Evolutionary conservation across 2,888 invertebrate genomes (phyloP), one percentile per base, ranked within the genome.

Genomic region (Chouioia cunea): DNA sequence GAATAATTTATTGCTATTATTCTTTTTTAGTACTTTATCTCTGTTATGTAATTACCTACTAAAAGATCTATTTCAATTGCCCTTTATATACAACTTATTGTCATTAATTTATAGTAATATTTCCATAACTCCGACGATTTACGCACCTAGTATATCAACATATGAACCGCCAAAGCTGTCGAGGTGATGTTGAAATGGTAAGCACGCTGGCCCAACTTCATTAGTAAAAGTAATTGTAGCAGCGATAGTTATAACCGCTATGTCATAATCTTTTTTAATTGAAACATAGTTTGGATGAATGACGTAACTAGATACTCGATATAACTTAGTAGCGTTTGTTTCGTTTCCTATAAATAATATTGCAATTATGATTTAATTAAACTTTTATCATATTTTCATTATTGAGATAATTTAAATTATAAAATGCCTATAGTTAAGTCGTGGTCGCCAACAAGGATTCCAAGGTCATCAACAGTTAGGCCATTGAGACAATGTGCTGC

Each of bases 161-260:
- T 15, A 54, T 2, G 74, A 65, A 2, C 81, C 82, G 2, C 66
- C 78, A 47, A 86, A 84, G 2, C 79, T 77, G 14, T 81, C 79
- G 0, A 15, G 54, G 2, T 73, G 36, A 63, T 81, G 80, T 64
- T 77, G 75, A 81, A 91, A 91, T 0, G 92, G 92, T 53, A 93
- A 79, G 77, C 92, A 93, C 22, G 85, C 89, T 0, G 92, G 91
- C 0, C 89, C 89, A 1, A 92, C 90, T 52, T 81, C 80, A 0
- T 85, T 79, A 64, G 82, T 88, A 78, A 88, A 91, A 12, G 10
- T 15, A 0, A 92, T 90, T 0, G 43, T 6, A 0, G 65, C 70
- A 0, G 22, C 23, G 0, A 88, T 79, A 48, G 76, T 79, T 46
- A 74, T 47, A 0, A 92, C 68, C 0, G 88, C 89, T 27, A 92